phyloP scores from a whole-genome alignment of 2,113 vertebrate species.

The Polypterus senegalus region DNA sequence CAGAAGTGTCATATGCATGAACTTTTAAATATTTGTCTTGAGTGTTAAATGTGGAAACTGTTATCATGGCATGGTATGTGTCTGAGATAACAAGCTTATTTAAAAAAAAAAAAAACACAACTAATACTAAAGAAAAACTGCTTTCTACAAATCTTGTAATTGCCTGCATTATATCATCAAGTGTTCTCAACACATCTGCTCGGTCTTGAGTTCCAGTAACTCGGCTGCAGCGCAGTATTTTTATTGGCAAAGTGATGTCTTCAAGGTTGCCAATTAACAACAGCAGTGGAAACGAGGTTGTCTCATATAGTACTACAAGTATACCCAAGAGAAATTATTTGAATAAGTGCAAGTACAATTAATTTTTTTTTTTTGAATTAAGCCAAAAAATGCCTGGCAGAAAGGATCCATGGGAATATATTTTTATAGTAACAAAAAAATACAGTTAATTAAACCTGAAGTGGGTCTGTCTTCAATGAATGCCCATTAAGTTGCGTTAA shows the following conservation, averaged over 20 bases:
- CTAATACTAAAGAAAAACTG: conserved; percentile 28
- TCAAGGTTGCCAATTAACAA: conserved; percentile 72
- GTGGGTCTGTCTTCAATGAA: too few species aligned
- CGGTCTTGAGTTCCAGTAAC: conserved; percentile 62
- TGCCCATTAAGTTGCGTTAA: too few species aligned
- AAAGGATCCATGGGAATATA: conserved; percentile 40
- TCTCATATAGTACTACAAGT: conserved; percentile 49
- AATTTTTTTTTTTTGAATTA: conserved; percentile 62
- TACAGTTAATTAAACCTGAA: too few species aligned
- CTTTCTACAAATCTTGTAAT: conserved; percentile 56
- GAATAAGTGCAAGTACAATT: conserved; percentile 74
- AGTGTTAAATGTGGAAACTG: conserved; percentile 15
- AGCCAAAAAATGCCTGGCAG: conserved; percentile 56
- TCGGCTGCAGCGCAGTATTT: conserved; percentile 55
- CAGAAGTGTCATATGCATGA: too few species aligned
- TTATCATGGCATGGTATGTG: conserved; percentile 31
- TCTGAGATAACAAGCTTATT: conserved; percentile 17
- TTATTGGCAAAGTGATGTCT: conserved; percentile 58
- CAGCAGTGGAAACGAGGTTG: conserved; percentile 62
- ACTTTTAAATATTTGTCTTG: too few species aligned
- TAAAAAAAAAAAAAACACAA: conserved; percentile 13
- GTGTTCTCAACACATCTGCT: conserved; percentile 58
- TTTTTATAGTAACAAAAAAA: conserved; percentile 41
- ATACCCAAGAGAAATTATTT: conserved; percentile 72
- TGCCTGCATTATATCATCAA: conserved; percentile 59